Conservation (phyloP, 2,797 vertebrate genomes). For the Eulemur rubriventer region DNA sequence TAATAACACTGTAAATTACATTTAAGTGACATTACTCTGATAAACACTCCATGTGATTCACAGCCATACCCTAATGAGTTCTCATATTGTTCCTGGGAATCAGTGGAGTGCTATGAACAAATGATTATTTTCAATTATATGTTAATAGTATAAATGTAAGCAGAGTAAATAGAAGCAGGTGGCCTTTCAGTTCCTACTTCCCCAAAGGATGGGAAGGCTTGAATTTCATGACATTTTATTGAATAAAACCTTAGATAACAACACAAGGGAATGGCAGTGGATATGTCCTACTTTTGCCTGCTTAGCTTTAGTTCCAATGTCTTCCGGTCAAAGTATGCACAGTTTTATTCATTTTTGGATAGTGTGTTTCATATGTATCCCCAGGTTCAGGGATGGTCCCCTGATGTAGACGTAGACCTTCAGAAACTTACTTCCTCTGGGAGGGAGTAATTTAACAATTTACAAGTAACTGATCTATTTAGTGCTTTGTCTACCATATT, state of each 20-base stretch:
- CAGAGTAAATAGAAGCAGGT: not conserved
- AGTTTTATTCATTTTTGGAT: not conserved
- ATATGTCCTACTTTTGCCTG: not conserved
- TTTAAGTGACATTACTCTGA: constrained; percentile 43
- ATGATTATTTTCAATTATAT: constrained; percentile 48
- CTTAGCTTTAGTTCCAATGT: not conserved
- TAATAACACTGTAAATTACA: constrained; percentile 54
- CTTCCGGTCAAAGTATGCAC: not conserved
- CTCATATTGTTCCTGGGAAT: constrained; percentile 34
- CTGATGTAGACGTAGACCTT: not conserved
- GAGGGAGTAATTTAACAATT: not conserved
- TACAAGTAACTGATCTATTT: not conserved
- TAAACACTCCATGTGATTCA: constrained; percentile 36
- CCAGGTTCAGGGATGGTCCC: not conserved
- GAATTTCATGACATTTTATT: not conserved
- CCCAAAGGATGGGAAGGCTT: not conserved
- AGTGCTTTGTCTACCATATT: not conserved
- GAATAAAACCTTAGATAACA: constrained; percentile 15
- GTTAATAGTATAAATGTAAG: not conserved
- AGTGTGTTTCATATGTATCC: not conserved
- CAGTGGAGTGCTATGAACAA: not conserved
- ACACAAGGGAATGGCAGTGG: not conserved
- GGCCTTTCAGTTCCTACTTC: not conserved
- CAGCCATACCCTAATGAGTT: constrained; percentile 53
- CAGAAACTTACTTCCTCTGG: not conserved